Conservation (phyloP, 2,797 vertebrate species). For the Eptatretus atami region DNA sequence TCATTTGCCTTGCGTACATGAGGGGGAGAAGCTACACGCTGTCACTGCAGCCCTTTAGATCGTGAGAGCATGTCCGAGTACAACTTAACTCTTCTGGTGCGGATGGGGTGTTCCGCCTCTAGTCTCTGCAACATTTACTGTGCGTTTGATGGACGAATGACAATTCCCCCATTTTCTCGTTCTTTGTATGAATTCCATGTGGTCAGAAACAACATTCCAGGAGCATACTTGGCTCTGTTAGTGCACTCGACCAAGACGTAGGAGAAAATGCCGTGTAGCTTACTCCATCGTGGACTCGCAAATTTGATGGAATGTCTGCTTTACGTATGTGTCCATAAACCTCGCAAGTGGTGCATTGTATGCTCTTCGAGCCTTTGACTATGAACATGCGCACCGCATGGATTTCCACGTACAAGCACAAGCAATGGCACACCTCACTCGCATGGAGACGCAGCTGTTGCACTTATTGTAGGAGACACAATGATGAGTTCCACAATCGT, state of each 20-base stretch:
- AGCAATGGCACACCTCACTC: slow-evolving; percentile 32
- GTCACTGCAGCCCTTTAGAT: slow-evolving; percentile 53
- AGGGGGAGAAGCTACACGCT: slow-evolving; percentile 58
- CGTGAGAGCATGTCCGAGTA: slow-evolving; percentile 52
- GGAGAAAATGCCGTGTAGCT: slow-evolving; percentile 47
- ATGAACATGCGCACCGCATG: slow-evolving; percentile 78
- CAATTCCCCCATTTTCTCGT: slow-evolving; percentile 63
- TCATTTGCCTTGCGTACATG: slow-evolving; percentile 70
- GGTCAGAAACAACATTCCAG: slow-evolving; percentile 78
- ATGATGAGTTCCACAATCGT: slow-evolving; percentile 72
- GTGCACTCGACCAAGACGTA: slow-evolving; percentile 48
- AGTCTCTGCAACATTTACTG: slow-evolving; percentile 51
- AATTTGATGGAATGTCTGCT: slow-evolving; percentile 85
- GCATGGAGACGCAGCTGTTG: slow-evolving; percentile 44
- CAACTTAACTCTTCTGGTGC: slow-evolving; percentile 54
- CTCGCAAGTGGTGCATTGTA: slow-evolving; percentile 81
- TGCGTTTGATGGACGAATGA: slow-evolving; percentile 72
- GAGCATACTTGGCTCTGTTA: slow-evolving; percentile 79
- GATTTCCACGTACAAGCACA: slow-evolving; percentile 54
- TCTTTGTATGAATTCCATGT: slow-evolving; percentile 60
- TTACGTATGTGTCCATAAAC: slow-evolving; percentile 91
- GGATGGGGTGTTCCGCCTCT: slow-evolving; percentile 43
- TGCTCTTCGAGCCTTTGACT: slow-evolving; percentile 69
- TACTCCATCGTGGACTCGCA: slow-evolving; percentile 75
- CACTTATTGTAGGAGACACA: slow-evolving; percentile 60